Percentiles rank a stretch among this genome's conserved stretches.
phyloP scores from a whole-genome alignment of 2,797 vertebrate genomes.

The Channa striata region DNA sequence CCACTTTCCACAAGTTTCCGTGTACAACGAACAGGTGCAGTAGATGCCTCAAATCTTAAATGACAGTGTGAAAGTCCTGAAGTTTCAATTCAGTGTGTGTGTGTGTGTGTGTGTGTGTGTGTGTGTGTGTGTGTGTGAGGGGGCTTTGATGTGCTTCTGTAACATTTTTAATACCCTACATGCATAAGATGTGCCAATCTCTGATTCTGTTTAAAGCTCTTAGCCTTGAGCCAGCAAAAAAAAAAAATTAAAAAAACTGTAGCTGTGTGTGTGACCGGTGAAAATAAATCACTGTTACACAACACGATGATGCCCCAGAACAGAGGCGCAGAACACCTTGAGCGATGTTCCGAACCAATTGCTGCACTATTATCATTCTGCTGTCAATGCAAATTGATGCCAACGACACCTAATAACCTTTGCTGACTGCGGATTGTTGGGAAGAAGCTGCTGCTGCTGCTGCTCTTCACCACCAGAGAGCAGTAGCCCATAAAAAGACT shows the following conservation, averaged over 20 bases:
- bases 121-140: background rate
- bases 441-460: conserved; percentile 27
- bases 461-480: conserved; percentile 68
- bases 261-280: conserved; percentile 3
- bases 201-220: background rate
- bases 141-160: background rate
- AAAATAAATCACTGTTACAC: conserved; percentile 1
- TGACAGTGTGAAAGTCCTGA: conserved; percentile 13
- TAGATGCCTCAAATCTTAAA: background rate
- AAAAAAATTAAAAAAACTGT: too few relatives aligned
- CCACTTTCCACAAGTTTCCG: conserved; percentile 16
- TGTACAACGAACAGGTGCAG: background rate
- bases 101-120: background rate
- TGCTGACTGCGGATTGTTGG: background rate
- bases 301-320: background rate
- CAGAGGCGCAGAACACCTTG: background rate
- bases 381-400: background rate
- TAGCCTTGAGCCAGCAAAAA: conserved; percentile 6
- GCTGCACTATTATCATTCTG: background rate
- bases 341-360: background rate
- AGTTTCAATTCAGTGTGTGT: background rate
- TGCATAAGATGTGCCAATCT: background rate
- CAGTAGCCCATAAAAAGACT: conserved; percentile 59
- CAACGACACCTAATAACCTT: conserved; percentile 1
- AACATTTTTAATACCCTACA: background rate